Evolutionary conservation across 2,888 invertebrate genomes (phyloP), one percentile per base, ranked within the genome.

Genomic region (Dynastes hyllus): DNA sequence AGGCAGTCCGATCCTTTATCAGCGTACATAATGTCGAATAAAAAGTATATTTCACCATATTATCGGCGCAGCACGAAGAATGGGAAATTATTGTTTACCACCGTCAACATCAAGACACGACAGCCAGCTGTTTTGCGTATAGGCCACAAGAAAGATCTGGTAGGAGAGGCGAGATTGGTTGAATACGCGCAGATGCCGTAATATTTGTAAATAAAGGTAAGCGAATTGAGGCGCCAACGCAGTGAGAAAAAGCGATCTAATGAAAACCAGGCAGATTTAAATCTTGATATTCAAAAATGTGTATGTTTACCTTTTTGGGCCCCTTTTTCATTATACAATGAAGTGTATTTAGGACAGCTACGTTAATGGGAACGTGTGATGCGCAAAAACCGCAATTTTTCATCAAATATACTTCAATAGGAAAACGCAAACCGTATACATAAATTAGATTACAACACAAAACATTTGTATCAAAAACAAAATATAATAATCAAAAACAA

Each of bases 231-330:
- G 22, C n/a, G 55, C 55, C 55, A 58, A 22, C 55, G 55, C 8
- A 22, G 22, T 58, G 22, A 22, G 32, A 45, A 45, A 45, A 45
- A 45, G 45, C 45, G 45, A 22, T 16, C 53, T 16, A 16, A 58
- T 58, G 6, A 22, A 22, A 58, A 45, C 45, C 45, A 9, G 55
- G 55, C 22, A 58, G 55, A 58, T 58, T 58, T 16, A 22, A 58
- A 58, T 58, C 55, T 58, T 58, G 55, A 58, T 58, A 58, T 58
- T 58, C 55, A 58, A 58, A 58, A 58, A 58, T 58, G 8, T 22
- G 16, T 58, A 22, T 58, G 55, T 58, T 58, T 58, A 58, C 55
- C 16, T 22, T 58, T 58, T 22, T 22, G 22, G 53, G 6, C 16
- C 55, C 55, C 22, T 58, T 58, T 58, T 58, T 58, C 55, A 58